These are phyloP conservation scores for Brienomyrus brachyistius DNA, from an alignment of 2,113 vertebrate genomes.

Conservation along the genomic window DNA sequence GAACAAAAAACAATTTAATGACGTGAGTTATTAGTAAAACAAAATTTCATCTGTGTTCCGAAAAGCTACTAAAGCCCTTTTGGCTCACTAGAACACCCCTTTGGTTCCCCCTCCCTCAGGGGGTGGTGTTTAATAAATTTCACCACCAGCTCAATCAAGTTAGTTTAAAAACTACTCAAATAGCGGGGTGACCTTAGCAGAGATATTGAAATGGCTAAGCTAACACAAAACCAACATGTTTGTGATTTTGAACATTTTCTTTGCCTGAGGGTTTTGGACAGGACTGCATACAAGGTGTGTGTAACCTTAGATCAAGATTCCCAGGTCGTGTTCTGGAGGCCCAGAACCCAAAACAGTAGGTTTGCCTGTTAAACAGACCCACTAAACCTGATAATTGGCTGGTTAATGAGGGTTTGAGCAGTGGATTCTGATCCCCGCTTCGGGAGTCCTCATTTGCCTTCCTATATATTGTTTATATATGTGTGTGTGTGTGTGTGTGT, in stretches of 20 bases:
- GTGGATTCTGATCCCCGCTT: neutral
- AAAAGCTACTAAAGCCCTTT: neutral
- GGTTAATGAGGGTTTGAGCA: neutral
- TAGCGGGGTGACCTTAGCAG: neutral
- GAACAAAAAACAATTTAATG: neutral
- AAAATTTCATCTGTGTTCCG: neutral
- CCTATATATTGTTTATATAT: no score
- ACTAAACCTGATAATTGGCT: neutral
- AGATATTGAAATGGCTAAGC: neutral
- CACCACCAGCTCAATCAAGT: neutral
- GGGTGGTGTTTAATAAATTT: neutral
- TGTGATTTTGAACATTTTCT: neutral
- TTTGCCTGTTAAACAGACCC: neutral
- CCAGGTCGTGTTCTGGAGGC: neutral
- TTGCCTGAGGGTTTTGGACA: neutral
- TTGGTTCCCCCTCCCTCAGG: neutral
- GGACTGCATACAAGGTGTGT: neutral
- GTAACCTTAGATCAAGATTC: neutral
- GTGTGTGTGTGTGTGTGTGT: no score
- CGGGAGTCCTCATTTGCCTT: neutral
- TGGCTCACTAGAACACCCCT: neutral
- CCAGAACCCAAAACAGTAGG: neutral
- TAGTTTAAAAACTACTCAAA: neutral
- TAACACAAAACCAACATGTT: neutral
- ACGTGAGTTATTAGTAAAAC: neutral